Percentiles rank a stretch among this genome's conserved stretches.
Evolutionary conservation across 2,797 vertebrate species (phyloP).

Genomic region (Tiaroga cobitis): DNA sequence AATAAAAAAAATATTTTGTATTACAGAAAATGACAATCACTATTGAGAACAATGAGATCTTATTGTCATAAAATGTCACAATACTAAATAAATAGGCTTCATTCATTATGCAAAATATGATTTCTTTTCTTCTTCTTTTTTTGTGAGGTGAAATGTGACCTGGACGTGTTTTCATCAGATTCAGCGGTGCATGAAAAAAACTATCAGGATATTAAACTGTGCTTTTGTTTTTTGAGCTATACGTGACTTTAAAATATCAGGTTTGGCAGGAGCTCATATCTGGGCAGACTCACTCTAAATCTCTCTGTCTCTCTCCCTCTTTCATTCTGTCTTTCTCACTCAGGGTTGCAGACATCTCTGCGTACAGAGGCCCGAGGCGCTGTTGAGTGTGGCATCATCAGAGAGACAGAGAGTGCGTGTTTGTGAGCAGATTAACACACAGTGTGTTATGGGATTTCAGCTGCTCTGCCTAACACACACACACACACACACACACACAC

Average conservation of each 20-base stretch:
- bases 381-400: too few species aligned
- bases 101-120: constrained; percentile 20
- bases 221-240: constrained; percentile 28
- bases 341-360: constrained; percentile 30
- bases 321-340: constrained; percentile 37
- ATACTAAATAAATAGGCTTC: constrained; percentile 3
- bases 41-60: background rate
- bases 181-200: constrained; percentile 8
- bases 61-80: constrained; percentile 10
- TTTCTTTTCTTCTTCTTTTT: constrained; percentile 8
- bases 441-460: constrained; percentile 45
- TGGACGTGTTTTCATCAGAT: constrained; percentile 17
- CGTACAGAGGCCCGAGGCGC: constrained; percentile 27
- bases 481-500: constrained; percentile 35
- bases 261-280: constrained; percentile 44
- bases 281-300: constrained; percentile 32
- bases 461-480: constrained; percentile 34
- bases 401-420: constrained; percentile 27
- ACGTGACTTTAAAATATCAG: constrained; percentile 41
- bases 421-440: constrained; percentile 49
- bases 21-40: background rate
- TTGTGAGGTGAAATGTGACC: constrained; percentile 6
- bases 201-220: constrained; percentile 39
- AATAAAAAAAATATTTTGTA: background rate
- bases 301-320: constrained; percentile 24